phyloP scores from a whole-genome alignment of 2,113 vertebrate genomes.

The Strigops habroptila region DNA sequence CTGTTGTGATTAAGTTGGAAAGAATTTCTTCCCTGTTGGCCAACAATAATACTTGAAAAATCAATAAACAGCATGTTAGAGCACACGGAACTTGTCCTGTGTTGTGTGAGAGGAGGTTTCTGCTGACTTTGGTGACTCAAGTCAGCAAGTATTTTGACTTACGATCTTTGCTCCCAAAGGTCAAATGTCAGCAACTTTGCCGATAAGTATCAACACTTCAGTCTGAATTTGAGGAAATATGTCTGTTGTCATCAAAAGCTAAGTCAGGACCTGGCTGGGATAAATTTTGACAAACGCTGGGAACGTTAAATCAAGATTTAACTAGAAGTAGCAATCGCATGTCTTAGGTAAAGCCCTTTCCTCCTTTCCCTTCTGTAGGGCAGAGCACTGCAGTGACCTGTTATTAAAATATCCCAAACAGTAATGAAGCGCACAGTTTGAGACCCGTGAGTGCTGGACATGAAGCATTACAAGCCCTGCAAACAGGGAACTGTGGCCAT shows the following conservation, averaged over 20 bases:
- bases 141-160: conserved; percentile 24
- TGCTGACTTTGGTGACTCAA: background rate
- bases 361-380: background rate
- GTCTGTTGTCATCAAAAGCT: background rate
- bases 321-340: background rate
- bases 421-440: accelerated
- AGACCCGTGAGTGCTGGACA: background rate
- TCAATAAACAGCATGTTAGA: conserved; percentile 77
- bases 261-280: background rate
- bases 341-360: background rate
- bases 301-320: background rate
- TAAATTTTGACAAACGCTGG: background rate
- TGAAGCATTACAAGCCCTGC: background rate
- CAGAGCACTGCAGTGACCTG: background rate
- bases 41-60: conserved; percentile 76
- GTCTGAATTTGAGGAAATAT: background rate
- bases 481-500: accelerated
- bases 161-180: background rate
- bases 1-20: conserved; percentile 78
- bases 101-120: background rate
- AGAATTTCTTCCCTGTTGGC: conserved; percentile 77
- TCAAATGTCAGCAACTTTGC: conserved; percentile 10
- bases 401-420: background rate
- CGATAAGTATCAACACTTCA: background rate
- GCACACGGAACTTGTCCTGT: background rate